Percentiles rank a stretch among this genome's conserved stretches.
phyloP scores from a whole-genome alignment of 2,113 vertebrate genomes.

The Hirundichthys speculiger region DNA sequence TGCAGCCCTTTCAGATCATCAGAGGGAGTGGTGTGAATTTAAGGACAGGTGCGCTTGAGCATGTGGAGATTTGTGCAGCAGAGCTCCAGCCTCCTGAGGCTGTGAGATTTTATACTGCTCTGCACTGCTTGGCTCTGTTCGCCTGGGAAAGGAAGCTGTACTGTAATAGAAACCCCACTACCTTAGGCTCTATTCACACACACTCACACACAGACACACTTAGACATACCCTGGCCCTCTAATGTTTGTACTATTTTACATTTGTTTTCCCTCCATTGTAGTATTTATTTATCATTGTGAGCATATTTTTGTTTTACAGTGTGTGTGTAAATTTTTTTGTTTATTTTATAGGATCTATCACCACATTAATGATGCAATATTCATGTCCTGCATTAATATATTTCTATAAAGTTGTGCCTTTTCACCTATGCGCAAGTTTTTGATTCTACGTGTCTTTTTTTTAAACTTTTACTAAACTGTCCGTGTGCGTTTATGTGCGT shows the following conservation, averaged over 20 bases:
- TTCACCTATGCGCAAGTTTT: background rate
- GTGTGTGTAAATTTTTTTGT: background rate
- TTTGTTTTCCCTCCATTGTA: background rate
- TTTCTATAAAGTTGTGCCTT: no score
- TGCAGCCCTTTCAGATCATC: background rate
- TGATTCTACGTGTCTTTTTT: background rate
- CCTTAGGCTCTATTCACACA: slow-evolving; percentile 46
- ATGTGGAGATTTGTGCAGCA: background rate
- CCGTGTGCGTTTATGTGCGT: background rate
- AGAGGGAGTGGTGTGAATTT: slow-evolving; percentile 6
- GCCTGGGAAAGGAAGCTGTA: slow-evolving; percentile 70
- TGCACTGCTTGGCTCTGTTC: slow-evolving; percentile 44
- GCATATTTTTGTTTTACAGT: background rate
- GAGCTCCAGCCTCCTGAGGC: slow-evolving; percentile 38
- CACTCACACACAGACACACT: slow-evolving; percentile 16
- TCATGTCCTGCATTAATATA: no score
- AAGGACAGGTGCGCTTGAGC: slow-evolving; percentile 6
- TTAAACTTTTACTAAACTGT: background rate
- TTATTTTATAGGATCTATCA: no score
- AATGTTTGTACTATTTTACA: background rate
- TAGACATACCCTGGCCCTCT: slow-evolving; percentile 9
- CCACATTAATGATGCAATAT: no score
- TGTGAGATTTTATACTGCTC: slow-evolving; percentile 50
- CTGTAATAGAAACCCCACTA: slow-evolving; percentile 62
- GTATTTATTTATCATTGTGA: background rate